A percentile compares a stretch with the other conserved stretches of the same genome.
Evolutionary conservation across 2,113 vertebrate genomes (phyloP).

Genomic region (Scortum barcoo): DNA sequence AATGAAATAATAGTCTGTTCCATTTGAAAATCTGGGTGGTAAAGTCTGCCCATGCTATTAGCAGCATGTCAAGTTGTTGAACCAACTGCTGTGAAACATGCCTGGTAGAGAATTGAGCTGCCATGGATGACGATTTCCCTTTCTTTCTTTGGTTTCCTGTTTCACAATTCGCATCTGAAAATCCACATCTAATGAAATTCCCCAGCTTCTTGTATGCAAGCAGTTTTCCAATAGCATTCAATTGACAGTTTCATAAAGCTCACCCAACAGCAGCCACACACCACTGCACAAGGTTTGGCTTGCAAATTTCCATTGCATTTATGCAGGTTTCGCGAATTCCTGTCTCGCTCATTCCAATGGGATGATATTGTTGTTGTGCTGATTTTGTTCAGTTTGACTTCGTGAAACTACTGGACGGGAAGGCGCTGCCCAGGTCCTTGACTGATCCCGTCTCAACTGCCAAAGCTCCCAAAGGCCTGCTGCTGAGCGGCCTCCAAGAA

Average conservation of each 20-base stretch:
- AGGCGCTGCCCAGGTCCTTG: constrained; percentile 91
- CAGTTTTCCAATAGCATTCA: constrained; percentile 35
- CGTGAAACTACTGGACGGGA: constrained; percentile 97
- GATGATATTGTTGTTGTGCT: constrained; percentile 28
- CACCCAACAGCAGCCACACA: constrained; percentile 37
- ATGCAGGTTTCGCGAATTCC: constrained; percentile 29
- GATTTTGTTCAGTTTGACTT: constrained; percentile 92
- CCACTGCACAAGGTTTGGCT: constrained; percentile 21
- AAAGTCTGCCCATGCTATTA: constrained; percentile 51
- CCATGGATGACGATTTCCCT: background rate
- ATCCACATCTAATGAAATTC: constrained; percentile 30
- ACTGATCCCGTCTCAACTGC: constrained; percentile 88
- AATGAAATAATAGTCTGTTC: constrained; percentile 63
- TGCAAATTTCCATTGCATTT: constrained; percentile 2
- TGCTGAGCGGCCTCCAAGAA: constrained; percentile 92
- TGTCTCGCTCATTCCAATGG: background rate
- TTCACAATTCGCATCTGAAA: constrained; percentile 34
- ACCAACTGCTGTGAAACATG: constrained; percentile 18
- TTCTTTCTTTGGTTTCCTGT: background rate
- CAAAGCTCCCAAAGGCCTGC: constrained; percentile 90
- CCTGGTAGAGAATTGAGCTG: constrained; percentile 37
- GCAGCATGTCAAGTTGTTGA: constrained; percentile 40
- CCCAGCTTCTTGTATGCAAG: constrained; percentile 7
- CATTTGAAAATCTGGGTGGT: constrained; percentile 58
- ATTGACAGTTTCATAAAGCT: constrained; percentile 33